Conservation (phyloP, 2,113 vertebrate species). For the Mobula hypostoma region DNA sequence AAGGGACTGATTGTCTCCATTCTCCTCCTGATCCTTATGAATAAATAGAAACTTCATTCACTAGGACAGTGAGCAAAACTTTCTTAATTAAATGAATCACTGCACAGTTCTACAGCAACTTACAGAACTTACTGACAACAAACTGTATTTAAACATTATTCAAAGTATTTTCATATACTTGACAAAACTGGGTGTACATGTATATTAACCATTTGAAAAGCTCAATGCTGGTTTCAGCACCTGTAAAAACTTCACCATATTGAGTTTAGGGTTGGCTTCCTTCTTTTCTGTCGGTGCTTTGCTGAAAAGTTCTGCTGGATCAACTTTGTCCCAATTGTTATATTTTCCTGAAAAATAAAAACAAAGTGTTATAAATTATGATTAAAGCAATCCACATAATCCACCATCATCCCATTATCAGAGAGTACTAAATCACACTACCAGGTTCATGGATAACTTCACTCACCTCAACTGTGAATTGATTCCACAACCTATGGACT, state of each 20-base stretch:
- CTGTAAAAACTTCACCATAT: slow-evolving; percentile 94
- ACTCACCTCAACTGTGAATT: no score
- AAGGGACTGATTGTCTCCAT: no score
- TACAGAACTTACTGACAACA: background rate
- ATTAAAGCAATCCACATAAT: no score
- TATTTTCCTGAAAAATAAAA: slow-evolving; percentile 72
- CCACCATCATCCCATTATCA: background rate
- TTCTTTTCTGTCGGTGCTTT: slow-evolving; percentile 97
- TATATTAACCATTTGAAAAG: background rate
- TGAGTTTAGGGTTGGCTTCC: slow-evolving; percentile 95
- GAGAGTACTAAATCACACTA: background rate
- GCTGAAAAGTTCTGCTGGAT: slow-evolving; percentile 92
- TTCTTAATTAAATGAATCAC: background rate
- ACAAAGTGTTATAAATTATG: background rate
- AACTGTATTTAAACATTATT: background rate
- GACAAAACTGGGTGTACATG: background rate
- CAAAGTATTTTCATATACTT: background rate
- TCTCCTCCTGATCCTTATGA: background rate
- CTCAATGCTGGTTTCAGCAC: slow-evolving; percentile 47
- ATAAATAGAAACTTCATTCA: background rate
- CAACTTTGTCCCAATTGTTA: slow-evolving; percentile 97
- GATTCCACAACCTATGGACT: no score
- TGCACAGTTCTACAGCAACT: background rate
- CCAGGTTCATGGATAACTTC: no score
- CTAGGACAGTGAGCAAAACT: background rate